Conservation (phyloP, 1,140 invertebrate genomes). For the Myzus persicae region DNA sequence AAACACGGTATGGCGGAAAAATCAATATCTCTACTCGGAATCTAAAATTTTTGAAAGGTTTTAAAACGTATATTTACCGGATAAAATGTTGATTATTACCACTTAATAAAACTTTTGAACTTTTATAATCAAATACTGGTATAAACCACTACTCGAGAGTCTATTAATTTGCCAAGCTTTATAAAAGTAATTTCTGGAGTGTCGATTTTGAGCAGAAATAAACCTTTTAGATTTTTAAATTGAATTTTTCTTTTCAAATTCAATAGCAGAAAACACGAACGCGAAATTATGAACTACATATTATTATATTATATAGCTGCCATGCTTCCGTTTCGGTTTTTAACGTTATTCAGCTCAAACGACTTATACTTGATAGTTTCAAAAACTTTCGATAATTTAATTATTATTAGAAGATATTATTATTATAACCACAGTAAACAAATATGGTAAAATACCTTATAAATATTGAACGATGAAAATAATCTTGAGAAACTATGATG, state of each 20-base stretch:
- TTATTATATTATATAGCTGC: neutral
- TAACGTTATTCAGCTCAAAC: neutral
- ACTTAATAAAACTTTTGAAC: constrained; percentile 13
- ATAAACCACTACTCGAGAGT: neutral
- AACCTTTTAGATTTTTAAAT: constrained; percentile 13
- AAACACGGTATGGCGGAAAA: neutral
- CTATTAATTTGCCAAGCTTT: neutral
- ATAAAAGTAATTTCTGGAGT: constrained; percentile 10
- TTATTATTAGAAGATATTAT: neutral
- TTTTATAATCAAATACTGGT: constrained; percentile 10
- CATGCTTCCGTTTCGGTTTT: neutral
- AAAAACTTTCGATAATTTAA: neutral
- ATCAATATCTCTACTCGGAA: neutral
- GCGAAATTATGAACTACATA: neutral
- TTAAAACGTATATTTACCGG: neutral
- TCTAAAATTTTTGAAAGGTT: neutral
- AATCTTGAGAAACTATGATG: neutral
- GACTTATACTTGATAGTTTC: neutral
- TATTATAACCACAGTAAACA: neutral
- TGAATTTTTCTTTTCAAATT: neutral
- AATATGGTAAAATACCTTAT: neutral
- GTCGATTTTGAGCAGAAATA: constrained; percentile 16
- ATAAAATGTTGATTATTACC: constrained; percentile 17
- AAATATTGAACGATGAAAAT: neutral
- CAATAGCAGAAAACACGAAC: neutral